phyloP scores from a whole-genome alignment of 2,888 invertebrate species.

The Nasonovia ribisnigri region DNA sequence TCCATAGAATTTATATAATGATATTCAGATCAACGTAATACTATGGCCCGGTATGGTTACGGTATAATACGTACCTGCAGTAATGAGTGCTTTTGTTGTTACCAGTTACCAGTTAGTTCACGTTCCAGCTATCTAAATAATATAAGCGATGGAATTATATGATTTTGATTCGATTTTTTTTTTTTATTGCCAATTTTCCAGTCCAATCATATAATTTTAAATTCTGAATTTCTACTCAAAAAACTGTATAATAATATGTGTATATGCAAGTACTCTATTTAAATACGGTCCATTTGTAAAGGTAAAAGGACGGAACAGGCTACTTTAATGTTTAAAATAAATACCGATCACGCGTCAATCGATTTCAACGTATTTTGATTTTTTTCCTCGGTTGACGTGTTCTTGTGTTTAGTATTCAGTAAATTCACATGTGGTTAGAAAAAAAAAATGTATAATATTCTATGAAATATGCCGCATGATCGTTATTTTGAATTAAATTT shows the following conservation, averaged over 20 bases:
- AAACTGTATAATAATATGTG: background rate
- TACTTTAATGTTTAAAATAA: background rate
- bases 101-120: background rate
- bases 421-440: background rate
- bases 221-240: background rate
- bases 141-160: background rate
- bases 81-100: background rate
- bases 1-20: background rate
- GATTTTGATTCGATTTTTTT: background rate
- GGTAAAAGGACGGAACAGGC: background rate
- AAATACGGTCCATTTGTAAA: background rate
- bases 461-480: background rate
- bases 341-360: background rate
- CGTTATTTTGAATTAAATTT: background rate
- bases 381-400: background rate
- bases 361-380: background rate
- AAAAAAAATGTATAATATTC: background rate
- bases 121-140: background rate
- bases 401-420: background rate
- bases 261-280: background rate
- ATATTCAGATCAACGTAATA: background rate
- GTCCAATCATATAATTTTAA: background rate
- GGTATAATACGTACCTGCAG: background rate
- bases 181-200: background rate
- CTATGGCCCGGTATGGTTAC: too few relatives aligned